A percentile compares a stretch with the other conserved stretches of the same genome.
Conservation (phyloP, 2,797 vertebrate genomes). For the Babyrousa celebensis region DNA sequence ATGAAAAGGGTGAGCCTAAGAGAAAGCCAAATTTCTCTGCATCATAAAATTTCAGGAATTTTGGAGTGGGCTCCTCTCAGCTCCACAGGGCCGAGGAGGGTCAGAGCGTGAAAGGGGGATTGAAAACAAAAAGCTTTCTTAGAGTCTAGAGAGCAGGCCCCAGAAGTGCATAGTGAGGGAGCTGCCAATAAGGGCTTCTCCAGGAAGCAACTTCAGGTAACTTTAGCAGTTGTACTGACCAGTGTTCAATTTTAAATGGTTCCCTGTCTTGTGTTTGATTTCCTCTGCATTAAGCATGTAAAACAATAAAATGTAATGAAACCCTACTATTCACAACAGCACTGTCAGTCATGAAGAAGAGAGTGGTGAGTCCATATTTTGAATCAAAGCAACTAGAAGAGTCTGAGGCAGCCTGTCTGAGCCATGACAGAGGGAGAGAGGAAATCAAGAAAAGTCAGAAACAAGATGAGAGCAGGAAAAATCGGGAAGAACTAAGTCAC, state of each 20-base stretch:
- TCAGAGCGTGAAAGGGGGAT: not conserved
- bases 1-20: not conserved
- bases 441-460: not conserved
- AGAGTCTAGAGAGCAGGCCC: conserved; percentile 9
- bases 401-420: not conserved
- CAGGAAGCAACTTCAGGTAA: not conserved
- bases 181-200: not conserved
- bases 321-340: not conserved
- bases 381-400: conserved; percentile 21
- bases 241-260: not conserved
- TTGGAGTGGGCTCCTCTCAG: conserved; percentile 37
- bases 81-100: not conserved
- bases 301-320: not conserved
- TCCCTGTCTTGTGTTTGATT: not conserved
- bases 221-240: not conserved
- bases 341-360: not conserved
- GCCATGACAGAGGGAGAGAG: not conserved
- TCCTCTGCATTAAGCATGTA: not conserved
- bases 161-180: not conserved
- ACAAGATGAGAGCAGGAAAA: not conserved
- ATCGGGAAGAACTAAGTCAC: not conserved
- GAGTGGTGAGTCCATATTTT: not conserved
- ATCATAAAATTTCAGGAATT: conserved; percentile 77
- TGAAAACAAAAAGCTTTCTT: conserved; percentile 59
- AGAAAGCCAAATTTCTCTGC: conserved; percentile 73